These are phyloP conservation scores for Athene noctua DNA, from an alignment of 2,113 vertebrate genomes.

Conservation along the genomic window DNA sequence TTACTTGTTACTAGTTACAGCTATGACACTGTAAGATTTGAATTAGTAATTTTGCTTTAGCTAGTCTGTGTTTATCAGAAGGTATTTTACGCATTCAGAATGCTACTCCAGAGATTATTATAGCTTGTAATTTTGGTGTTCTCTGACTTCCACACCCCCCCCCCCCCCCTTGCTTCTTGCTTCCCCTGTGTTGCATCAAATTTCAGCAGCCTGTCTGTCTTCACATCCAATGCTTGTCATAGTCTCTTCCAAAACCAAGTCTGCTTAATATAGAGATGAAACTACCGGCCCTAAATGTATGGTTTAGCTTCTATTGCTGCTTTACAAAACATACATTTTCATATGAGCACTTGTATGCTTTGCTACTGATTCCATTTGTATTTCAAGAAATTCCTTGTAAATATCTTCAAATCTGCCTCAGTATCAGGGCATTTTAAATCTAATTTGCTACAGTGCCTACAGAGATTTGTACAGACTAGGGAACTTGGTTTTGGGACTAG, in stretches of 20 bases:
- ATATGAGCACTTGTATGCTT: not conserved
- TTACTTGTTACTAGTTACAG: not conserved
- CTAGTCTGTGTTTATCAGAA: not conserved
- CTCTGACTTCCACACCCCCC: not conserved
- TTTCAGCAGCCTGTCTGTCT: not conserved
- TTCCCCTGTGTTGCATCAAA: not conserved
- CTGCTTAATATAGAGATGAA: not conserved
- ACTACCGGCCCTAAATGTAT: not conserved
- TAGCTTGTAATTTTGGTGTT: not conserved
- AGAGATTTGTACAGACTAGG: not conserved
- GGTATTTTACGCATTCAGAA: not conserved
- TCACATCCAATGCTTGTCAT: not conserved
- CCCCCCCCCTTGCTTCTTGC: rapidly evolving
- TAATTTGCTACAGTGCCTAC: not conserved
- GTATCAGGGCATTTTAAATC: not conserved
- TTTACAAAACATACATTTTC: not conserved
- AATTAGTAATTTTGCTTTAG: not conserved
- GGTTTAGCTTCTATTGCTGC: not conserved
- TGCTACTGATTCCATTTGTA: not conserved
- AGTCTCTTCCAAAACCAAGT: not conserved
- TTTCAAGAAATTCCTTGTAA: not conserved
- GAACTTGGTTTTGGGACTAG: not conserved
- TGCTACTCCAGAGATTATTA: not conserved
- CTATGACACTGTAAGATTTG: not conserved
- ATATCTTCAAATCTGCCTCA: not conserved